Conservation (phyloP, 2,797 vertebrate species). For the Micrastur ruficollis region DNA sequence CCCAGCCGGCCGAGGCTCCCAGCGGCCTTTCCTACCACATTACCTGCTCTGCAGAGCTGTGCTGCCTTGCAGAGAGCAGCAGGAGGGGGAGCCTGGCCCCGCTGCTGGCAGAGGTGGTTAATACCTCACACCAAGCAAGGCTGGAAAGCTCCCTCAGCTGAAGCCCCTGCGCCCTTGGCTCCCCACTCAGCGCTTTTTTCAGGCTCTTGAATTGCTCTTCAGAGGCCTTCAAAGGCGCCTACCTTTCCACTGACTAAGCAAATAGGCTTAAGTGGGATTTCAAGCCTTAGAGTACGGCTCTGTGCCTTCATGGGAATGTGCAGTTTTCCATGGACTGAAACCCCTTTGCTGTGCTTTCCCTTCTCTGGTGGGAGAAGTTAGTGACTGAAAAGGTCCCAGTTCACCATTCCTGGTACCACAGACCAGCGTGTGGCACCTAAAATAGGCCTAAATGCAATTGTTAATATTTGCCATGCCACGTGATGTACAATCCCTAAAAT, state of each 20-base stretch:
- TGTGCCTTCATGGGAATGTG: neutral
- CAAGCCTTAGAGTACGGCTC: neutral
- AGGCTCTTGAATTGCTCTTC: neutral
- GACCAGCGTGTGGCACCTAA: neutral
- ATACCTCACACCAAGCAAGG: neutral
- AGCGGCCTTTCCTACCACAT: fast-evolving
- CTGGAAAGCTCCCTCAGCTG: neutral
- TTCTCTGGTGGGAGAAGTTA: neutral
- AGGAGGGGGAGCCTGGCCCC: neutral
- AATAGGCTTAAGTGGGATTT: slow-evolving; percentile 24
- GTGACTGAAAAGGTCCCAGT: neutral
- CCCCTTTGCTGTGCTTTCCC: neutral
- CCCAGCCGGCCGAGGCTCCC: neutral
- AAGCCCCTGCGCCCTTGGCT: neutral
- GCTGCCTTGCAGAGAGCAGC: neutral
- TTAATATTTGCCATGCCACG: fast-evolving
- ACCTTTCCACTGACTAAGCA: slow-evolving; percentile 31
- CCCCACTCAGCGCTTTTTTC: neutral
- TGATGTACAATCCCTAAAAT: neutral
- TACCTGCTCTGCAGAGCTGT: neutral
- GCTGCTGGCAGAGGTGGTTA: neutral
- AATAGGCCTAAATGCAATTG: neutral
- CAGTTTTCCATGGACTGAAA: neutral
- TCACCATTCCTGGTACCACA: neutral
- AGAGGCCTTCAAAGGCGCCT: slow-evolving; percentile 3